Conservation (phyloP, 1,140 invertebrate genomes). For the Drosophila varians region DNA sequence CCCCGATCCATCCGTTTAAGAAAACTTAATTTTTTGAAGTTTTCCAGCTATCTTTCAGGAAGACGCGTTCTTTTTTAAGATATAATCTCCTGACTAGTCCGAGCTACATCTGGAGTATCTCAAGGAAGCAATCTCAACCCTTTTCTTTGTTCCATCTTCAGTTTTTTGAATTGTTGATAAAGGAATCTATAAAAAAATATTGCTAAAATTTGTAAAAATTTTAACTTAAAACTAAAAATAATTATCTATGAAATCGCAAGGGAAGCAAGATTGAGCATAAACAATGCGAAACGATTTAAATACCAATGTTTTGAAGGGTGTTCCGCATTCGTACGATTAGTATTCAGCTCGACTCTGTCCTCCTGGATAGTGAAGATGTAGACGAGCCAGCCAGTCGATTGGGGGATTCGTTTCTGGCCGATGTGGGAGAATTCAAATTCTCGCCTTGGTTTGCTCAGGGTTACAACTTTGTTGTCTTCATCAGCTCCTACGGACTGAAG, state of each 20-base stretch:
- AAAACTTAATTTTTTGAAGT: too few species aligned
- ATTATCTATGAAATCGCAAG: conserved; percentile 2
- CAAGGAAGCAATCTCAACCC: too few species aligned
- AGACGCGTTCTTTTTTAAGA: too few species aligned
- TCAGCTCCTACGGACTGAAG: conserved; percentile 88
- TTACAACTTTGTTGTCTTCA: conserved; percentile 86
- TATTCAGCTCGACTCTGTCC: conserved; percentile 34
- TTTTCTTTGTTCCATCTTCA: too few species aligned
- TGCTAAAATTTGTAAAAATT: conserved; percentile 48
- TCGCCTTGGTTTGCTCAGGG: conserved; percentile 89
- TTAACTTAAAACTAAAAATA: conserved; percentile 35
- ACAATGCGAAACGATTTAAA: conserved; percentile 59
- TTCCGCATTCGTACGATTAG: conserved; percentile 30
- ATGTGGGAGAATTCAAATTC: conserved; percentile 93
- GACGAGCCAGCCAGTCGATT: conserved; percentile 68
- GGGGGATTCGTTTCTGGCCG: conserved; percentile 84
- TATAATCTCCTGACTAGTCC: too few species aligned
- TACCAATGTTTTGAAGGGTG: conserved; percentile 53
- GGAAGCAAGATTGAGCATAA: conserved; percentile 15
- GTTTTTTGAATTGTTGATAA: conserved; percentile 1
- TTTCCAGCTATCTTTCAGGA: too few species aligned
- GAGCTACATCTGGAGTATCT: too few species aligned
- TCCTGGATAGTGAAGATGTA: conserved; percentile 4
- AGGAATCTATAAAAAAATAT: conserved; percentile 36
- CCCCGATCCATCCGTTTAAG: too few species aligned